Conservation (phyloP, 2,113 vertebrate species). For the Prionailurus bengalensis region DNA sequence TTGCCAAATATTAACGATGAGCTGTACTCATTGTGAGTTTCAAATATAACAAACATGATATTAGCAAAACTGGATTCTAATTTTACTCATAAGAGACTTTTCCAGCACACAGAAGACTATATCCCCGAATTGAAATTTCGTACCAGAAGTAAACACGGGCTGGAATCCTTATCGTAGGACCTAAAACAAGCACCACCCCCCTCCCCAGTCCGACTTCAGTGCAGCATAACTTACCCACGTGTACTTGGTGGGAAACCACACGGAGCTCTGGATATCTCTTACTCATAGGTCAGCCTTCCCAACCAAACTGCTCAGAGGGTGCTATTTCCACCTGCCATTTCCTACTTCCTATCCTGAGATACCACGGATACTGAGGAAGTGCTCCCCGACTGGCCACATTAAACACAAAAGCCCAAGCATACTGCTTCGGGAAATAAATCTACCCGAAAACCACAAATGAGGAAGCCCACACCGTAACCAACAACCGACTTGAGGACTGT, state of each 20-base stretch:
- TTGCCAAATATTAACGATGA: background rate
- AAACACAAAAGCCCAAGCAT: background rate
- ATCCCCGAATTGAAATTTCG: background rate
- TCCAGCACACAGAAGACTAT: background rate
- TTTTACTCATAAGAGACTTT: background rate
- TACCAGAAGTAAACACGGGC: background rate
- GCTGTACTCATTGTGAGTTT: background rate
- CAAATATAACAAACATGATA: background rate
- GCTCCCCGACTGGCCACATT: background rate
- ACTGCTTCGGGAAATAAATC: background rate
- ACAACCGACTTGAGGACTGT: fast-evolving
- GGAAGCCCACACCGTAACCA: background rate
- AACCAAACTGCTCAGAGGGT: background rate
- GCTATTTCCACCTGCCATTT: background rate
- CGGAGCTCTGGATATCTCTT: fast-evolving
- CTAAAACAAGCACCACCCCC: background rate
- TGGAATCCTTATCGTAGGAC: background rate
- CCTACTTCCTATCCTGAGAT: background rate
- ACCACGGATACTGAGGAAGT: background rate
- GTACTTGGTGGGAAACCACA: background rate
- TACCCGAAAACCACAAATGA: background rate
- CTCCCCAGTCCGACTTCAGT: fast-evolving
- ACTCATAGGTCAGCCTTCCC: background rate
- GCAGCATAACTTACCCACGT: background rate
- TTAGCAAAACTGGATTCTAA: background rate